These are phyloP conservation scores for Drosophila burlai DNA, from an alignment of 1,140 invertebrate genomes.

Conservation along the genomic window DNA sequence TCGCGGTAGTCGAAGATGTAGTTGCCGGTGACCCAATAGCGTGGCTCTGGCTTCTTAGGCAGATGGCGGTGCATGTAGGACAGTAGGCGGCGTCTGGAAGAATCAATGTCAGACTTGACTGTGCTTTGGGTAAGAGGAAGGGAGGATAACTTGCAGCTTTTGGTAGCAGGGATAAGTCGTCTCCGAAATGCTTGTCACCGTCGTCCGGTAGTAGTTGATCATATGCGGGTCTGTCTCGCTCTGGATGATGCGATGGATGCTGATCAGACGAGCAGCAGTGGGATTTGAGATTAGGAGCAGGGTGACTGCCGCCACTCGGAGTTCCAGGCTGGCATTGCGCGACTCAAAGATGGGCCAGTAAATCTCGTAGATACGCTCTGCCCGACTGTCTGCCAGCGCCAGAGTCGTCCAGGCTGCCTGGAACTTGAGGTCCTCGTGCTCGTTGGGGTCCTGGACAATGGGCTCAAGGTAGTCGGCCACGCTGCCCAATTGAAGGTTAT, in stretches of 20 bases:
- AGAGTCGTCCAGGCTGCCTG: constrained; percentile 88
- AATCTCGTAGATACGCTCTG: constrained; percentile 87
- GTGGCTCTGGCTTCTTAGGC: constrained; percentile 84
- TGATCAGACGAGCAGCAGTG: constrained; percentile 88
- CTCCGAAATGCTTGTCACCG: constrained; percentile 89
- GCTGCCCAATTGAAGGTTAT: constrained; percentile 87
- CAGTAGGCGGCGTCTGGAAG: constrained; percentile 86
- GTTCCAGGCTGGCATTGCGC: constrained; percentile 88
- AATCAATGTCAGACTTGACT: not conserved
- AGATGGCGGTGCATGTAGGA: constrained; percentile 87
- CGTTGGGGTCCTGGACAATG: constrained; percentile 86
- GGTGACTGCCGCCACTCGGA: constrained; percentile 88
- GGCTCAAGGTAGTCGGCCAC: constrained; percentile 88
- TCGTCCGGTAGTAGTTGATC: constrained; percentile 90
- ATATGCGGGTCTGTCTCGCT: constrained; percentile 88
- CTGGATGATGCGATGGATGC: constrained; percentile 89
- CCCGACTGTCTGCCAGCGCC: constrained; percentile 86
- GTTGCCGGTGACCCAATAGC: constrained; percentile 88
- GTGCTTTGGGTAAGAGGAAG: not conserved
- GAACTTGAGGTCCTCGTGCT: constrained; percentile 87
- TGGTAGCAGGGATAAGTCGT: constrained; percentile 88
- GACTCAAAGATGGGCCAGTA: constrained; percentile 90
- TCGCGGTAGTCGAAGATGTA: constrained; percentile 89
- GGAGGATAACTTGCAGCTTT: constrained; percentile 86
- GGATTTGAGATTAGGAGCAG: constrained; percentile 88